Percentiles rank a stretch among this genome's conserved stretches.
These are phyloP conservation scores for Vandiemenella viatica DNA, from an alignment of 2,888 invertebrate species.

Conservation along the genomic window DNA sequence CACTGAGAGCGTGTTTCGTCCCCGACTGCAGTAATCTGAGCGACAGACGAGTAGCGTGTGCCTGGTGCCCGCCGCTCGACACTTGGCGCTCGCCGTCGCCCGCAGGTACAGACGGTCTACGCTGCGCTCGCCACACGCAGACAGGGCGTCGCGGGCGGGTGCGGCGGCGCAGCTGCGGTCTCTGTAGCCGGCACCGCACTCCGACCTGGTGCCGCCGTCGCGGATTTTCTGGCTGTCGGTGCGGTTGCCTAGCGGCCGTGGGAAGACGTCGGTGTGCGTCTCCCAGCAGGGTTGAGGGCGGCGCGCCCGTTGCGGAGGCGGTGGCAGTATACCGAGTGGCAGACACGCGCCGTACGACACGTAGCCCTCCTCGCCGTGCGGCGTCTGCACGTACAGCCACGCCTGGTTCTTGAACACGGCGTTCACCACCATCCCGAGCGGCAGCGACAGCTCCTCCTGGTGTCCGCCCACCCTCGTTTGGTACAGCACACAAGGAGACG, in stretches of 20 bases:
- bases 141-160: slow-evolving; percentile 15
- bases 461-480: slow-evolving; percentile 22
- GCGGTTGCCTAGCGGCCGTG: slow-evolving; percentile 55
- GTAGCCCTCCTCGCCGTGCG: slow-evolving; percentile 72
- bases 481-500: slow-evolving; percentile 23
- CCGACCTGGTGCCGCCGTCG: slow-evolving; percentile 50
- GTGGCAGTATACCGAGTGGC: slow-evolving; percentile 58
- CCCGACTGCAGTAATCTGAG: slow-evolving; percentile 45
- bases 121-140: slow-evolving; percentile 48
- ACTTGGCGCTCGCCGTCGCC: slow-evolving; percentile 39
- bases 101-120: slow-evolving; percentile 55
- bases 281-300: slow-evolving; percentile 64
- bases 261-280: slow-evolving; percentile 64
- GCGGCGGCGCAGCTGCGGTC: no score
- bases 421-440: slow-evolving; percentile 72
- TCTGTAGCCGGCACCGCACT: slow-evolving; percentile 25
- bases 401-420: slow-evolving; percentile 72
- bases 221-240: slow-evolving; percentile 60
- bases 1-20: slow-evolving; percentile 44
- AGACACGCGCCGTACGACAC: slow-evolving; percentile 61
- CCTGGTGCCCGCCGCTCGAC: slow-evolving; percentile 24
- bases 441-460: slow-evolving; percentile 26
- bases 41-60: slow-evolving; percentile 57
- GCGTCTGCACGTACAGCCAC: slow-evolving; percentile 75
- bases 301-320: slow-evolving; percentile 24